phyloP scores from a whole-genome alignment of 1,140 invertebrate species.

The Hylyphantes graminicola region DNA sequence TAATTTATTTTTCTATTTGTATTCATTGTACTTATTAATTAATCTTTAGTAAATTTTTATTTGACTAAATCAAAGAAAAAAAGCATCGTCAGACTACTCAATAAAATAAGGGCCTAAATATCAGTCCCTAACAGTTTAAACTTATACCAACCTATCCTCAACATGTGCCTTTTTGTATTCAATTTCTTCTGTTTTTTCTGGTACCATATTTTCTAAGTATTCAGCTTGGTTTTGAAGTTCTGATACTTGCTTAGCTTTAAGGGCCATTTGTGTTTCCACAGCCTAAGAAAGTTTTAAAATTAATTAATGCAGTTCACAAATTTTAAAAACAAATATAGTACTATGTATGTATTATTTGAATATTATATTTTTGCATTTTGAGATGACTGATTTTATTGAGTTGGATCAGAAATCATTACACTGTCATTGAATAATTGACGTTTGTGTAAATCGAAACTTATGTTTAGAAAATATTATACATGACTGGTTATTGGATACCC shows the following conservation, averaged over 20 bases:
- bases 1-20: no score
- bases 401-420: no score
- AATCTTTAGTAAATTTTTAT: no score
- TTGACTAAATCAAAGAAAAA: not conserved
- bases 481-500: no score
- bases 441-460: no score
- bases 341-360: no score
- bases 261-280: constrained; percentile 95
- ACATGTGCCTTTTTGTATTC: constrained; percentile 92
- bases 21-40: no score
- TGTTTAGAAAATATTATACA: no score
- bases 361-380: no score
- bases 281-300: constrained; percentile 72
- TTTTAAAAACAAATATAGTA: no score
- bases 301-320: not conserved
- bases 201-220: constrained; percentile 91
- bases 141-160: constrained; percentile 74
- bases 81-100: not conserved
- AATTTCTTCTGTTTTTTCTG: constrained; percentile 95
- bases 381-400: no score
- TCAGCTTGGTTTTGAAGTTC: constrained; percentile 94
- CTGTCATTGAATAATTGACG: no score
- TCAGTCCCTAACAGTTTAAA: not conserved
- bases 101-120: not conserved
- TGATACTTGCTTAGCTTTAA: constrained; percentile 89